Conservation (phyloP, 2,113 vertebrate species). For the Ctenodactylus gundi region DNA sequence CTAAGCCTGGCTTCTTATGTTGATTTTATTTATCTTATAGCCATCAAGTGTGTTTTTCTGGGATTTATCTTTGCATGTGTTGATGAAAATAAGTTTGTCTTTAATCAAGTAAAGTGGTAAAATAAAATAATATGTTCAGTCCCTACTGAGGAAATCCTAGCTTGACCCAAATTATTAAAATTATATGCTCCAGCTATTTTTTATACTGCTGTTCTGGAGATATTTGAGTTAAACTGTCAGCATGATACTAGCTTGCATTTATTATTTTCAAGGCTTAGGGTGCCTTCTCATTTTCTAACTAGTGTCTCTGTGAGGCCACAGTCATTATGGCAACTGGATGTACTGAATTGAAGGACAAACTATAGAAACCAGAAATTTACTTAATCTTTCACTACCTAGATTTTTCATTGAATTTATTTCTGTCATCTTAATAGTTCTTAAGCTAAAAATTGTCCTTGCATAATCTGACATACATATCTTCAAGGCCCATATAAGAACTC, state of each 20-base stretch:
- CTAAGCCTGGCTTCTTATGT: not conserved
- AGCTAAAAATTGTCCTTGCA: not conserved
- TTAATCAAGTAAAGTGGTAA: not conserved
- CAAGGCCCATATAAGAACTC: not conserved
- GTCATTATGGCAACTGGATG: not conserved
- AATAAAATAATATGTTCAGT: not conserved
- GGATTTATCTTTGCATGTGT: not conserved
- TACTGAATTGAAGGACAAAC: not conserved
- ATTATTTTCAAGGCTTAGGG: not conserved
- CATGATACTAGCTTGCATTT: not conserved
- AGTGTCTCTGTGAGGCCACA: not conserved
- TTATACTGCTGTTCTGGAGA: not conserved
- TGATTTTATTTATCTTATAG: not conserved
- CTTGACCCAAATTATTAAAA: not conserved
- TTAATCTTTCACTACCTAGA: not conserved
- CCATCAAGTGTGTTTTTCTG: not conserved
- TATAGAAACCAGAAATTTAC: not conserved
- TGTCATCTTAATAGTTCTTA: not conserved
- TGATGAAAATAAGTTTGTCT: not conserved
- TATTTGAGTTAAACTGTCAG: not conserved
- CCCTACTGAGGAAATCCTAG: not conserved
- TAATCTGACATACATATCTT: not conserved
- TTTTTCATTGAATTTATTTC: not conserved
- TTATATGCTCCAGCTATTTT: not conserved
- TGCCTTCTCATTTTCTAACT: not conserved